These are phyloP conservation scores for Whitmania pigra DNA, from an alignment of 1,140 invertebrate species.

Conservation along the genomic window DNA sequence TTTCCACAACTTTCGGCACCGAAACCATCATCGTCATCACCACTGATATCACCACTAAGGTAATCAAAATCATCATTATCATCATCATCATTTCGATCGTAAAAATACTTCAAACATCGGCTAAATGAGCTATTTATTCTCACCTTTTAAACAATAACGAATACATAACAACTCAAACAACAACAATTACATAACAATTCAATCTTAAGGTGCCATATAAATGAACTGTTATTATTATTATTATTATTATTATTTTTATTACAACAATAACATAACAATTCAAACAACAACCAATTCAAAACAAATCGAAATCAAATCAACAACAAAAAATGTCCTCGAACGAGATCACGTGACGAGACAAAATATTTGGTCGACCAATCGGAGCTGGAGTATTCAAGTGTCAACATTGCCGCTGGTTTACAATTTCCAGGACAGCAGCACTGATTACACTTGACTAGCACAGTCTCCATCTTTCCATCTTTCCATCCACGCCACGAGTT, in stretches of 20 bases:
- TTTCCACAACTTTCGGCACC: too few species aligned
- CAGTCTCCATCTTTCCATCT: not conserved
- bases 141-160: not conserved
- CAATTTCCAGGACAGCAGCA: not conserved
- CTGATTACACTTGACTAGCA: conserved; percentile 13
- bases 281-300: not conserved
- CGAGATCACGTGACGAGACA: not conserved
- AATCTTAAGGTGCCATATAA: too few species aligned
- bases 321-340: too few species aligned
- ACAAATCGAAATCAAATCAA: not conserved
- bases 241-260: too few species aligned
- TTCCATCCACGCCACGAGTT: too few species aligned
- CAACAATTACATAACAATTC: not conserved
- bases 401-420: conserved; percentile 2
- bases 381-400: conserved; percentile 12
- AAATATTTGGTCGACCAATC: not conserved
- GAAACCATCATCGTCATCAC: too few species aligned
- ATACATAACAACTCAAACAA: too few species aligned
- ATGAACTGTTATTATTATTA: too few species aligned
- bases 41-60: not conserved
- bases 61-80: not conserved
- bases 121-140: not conserved
- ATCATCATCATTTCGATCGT: not conserved
- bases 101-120: not conserved
- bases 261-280: not conserved